Percentiles rank a stretch among this genome's conserved stretches.
These are phyloP conservation scores for Caradrina clavipalpis DNA, from an alignment of 2,888 invertebrate species.

Conservation along the genomic window DNA sequence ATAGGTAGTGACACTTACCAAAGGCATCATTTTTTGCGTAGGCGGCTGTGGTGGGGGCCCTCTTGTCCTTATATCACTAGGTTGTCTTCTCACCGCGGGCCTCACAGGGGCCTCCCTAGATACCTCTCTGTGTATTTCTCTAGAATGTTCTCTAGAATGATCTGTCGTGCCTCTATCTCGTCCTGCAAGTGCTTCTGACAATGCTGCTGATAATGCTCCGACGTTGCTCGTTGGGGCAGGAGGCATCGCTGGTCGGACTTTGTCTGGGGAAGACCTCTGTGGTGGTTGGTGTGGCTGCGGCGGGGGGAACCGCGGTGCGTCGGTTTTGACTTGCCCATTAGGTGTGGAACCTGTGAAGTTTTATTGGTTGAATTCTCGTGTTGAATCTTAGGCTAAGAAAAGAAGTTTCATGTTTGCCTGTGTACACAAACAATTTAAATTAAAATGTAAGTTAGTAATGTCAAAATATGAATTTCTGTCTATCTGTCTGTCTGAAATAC, in stretches of 20 bases:
- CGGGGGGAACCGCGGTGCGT: conserved; percentile 81
- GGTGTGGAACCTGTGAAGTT: conserved; percentile 77
- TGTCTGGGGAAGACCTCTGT: conserved; percentile 81
- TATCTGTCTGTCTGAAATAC: too few relatives aligned
- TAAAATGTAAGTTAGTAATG: too few relatives aligned
- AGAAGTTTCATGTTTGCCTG: too few relatives aligned
- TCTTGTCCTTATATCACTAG: conserved; percentile 87
- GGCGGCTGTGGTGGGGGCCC: conserved; percentile 96
- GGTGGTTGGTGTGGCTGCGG: conserved; percentile 74
- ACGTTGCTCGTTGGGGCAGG: conserved; percentile 73
- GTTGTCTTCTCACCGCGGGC: conserved; percentile 80
- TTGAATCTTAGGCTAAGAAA: too few relatives aligned
- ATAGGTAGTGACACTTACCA: conserved; percentile 82
- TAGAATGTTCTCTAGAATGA: conserved; percentile 68
- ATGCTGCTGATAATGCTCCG: conserved; percentile 81
- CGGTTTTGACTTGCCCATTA: conserved; percentile 83
- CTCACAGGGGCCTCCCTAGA: conserved; percentile 75
- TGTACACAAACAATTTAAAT: too few relatives aligned
- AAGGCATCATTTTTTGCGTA: conserved; percentile 92
- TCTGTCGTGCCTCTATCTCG: conserved; percentile 67
- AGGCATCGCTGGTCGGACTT: conserved; percentile 71
- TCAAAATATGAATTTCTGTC: too few relatives aligned
- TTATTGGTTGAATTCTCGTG: conserved; percentile 6
- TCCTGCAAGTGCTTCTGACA: conserved; percentile 81
- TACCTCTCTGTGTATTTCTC: conserved; percentile 82